These are phyloP conservation scores for Lepus townsendii DNA, from an alignment of 2,797 vertebrate species.

Conservation along the genomic window DNA sequence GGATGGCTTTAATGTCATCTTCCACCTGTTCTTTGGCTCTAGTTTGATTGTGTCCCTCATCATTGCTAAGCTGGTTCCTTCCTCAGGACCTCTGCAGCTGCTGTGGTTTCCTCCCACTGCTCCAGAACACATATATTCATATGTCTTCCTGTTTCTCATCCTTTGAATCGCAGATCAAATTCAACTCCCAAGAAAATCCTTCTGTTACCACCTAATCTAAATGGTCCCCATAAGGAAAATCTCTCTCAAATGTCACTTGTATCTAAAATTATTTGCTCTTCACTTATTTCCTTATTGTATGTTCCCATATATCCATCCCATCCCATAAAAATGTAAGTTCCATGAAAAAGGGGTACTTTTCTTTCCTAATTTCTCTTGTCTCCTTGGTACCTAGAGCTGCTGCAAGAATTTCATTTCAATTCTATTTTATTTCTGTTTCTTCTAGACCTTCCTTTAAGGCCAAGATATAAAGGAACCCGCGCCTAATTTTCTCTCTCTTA, in stretches of 20 bases:
- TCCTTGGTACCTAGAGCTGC: not conserved
- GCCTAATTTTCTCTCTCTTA: constrained; percentile 65
- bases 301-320: not conserved
- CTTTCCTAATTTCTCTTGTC: not conserved
- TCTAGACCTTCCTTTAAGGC: constrained; percentile 59
- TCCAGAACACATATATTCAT: not conserved
- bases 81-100: not conserved
- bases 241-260: not conserved
- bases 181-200: not conserved
- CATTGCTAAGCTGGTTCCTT: not conserved
- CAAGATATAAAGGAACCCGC: constrained; percentile 43
- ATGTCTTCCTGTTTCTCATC: not conserved
- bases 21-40: not conserved
- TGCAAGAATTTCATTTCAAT: constrained; percentile 65
- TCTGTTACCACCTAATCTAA: not conserved
- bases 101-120: not conserved
- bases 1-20: not conserved
- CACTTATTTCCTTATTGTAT: not conserved
- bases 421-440: constrained; percentile 31
- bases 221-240: not conserved
- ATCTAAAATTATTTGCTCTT: constrained; percentile 1
- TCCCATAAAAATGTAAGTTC: not conserved
- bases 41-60: not conserved
- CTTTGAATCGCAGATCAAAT: constrained; percentile 11
- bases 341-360: constrained; percentile 9